Evolutionary conservation across 2,888 invertebrate species (phyloP).

Genomic region (Monoplex corrugatus): DNA sequence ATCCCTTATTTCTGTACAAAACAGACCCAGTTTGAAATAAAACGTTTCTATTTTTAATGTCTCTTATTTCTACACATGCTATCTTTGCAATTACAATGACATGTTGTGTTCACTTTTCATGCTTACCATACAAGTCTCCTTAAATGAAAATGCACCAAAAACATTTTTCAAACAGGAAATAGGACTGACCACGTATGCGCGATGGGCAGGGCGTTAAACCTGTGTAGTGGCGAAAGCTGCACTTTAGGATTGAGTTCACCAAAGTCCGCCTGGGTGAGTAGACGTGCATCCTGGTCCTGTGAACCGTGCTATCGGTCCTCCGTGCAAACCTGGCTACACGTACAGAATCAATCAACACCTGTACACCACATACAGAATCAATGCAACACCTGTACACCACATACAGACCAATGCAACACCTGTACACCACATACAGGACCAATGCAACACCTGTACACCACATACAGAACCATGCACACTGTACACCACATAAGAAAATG

Average conservation of each 20-base stretch:
- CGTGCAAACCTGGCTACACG: constrained; percentile 93
- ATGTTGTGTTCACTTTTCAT: too few relatives aligned
- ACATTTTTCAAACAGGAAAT: too few relatives aligned
- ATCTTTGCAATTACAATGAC: too few relatives aligned
- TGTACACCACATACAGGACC: too few relatives aligned
- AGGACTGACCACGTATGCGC: constrained; percentile 94
- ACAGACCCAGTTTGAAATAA: too few relatives aligned
- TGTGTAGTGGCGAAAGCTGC: constrained; percentile 94
- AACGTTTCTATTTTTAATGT: too few relatives aligned
- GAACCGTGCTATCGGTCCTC: constrained; percentile 94
- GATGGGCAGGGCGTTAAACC: constrained; percentile 94
- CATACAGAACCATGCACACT: background rate
- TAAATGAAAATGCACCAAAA: too few relatives aligned
- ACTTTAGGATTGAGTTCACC: constrained; percentile 94
- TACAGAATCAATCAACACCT: constrained; percentile 88
- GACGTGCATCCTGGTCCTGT: constrained; percentile 96
- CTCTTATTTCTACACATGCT: too few relatives aligned
- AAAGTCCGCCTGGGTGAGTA: constrained; percentile 95
- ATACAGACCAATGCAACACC: too few relatives aligned
- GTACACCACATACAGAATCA: background rate
- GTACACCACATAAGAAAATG: too few relatives aligned
- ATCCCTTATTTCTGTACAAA: too few relatives aligned
- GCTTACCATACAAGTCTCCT: too few relatives aligned
- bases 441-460: background rate
- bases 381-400: background rate